These are phyloP conservation scores for Halcyon leucocephala DNA, from an alignment of 2,797 vertebrate species.

Conservation along the genomic window DNA sequence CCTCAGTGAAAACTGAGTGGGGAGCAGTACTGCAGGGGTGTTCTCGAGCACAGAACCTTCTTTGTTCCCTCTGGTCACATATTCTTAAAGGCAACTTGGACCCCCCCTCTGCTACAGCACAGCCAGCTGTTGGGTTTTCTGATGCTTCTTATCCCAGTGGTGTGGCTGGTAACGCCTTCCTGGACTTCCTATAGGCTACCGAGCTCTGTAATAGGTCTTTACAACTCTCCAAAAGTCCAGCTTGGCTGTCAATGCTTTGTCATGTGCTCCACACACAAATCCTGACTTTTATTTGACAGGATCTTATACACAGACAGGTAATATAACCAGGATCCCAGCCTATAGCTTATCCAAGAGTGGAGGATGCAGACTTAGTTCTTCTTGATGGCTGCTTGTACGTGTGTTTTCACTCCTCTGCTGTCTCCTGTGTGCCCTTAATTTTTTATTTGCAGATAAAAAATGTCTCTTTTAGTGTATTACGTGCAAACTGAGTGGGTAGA, in stretches of 20 bases:
- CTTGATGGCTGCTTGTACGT: background rate
- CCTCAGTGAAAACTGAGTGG: too few species aligned
- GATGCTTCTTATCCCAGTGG: background rate
- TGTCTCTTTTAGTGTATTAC: background rate
- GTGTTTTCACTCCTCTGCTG: background rate
- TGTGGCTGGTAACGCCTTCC: background rate
- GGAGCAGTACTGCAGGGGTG: too few species aligned
- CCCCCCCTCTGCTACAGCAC: too few species aligned
- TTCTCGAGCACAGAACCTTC: too few species aligned
- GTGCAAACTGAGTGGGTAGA: slow-evolving; percentile 2
- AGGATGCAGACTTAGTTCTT: background rate
- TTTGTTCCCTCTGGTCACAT: too few species aligned
- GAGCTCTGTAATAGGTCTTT: background rate
- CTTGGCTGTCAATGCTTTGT: background rate
- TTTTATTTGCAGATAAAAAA: background rate
- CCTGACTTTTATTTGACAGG: background rate
- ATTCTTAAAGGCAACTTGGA: too few species aligned
- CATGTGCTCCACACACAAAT: background rate
- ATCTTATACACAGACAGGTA: background rate
- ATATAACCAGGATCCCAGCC: background rate
- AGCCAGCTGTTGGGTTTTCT: too few species aligned
- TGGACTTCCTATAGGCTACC: background rate
- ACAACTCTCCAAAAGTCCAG: background rate
- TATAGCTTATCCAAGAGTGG: background rate
- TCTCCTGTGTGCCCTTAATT: background rate